Percentiles rank a stretch among this genome's conserved stretches.
Evolutionary conservation across 2,888 invertebrate genomes (phyloP).

Genomic region (Melinopterus prodromus): DNA sequence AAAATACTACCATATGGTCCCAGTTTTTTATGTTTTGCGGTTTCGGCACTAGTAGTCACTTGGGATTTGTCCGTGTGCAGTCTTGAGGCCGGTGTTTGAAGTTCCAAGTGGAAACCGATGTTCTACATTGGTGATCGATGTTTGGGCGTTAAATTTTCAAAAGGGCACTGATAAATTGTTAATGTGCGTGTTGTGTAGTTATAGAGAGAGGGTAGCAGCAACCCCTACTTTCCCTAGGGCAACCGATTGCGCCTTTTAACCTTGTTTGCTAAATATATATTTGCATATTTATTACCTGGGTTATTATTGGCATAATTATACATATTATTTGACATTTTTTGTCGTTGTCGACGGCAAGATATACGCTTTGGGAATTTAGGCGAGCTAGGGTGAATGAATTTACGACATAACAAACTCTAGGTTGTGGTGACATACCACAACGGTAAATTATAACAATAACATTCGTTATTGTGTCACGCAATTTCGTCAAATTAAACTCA

Average conservation of each 20-base stretch:
- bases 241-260: not conserved
- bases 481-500: not conserved
- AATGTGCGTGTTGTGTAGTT: not conserved
- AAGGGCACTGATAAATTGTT: constrained; percentile 4
- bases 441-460: not conserved
- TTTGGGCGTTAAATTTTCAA: not conserved
- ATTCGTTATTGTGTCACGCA: not conserved
- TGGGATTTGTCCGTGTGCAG: not conserved
- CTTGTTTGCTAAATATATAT: not conserved
- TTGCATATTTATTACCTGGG: not conserved
- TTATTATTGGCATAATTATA: not conserved
- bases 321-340: not conserved
- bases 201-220: not conserved
- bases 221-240: not conserved
- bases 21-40: not conserved
- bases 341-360: not conserved
- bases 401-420: not conserved
- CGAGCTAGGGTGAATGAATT: not conserved
- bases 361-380: not conserved
- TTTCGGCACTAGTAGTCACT: not conserved
- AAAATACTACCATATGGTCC: too few species aligned
- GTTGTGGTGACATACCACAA: not conserved
- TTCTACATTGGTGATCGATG: not conserved
- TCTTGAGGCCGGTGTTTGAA: not conserved
- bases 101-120: not conserved